Base-by-base conservation (phyloP, 2,888 invertebrate genomes). In the Hydrotaea diabolus region DNA sequence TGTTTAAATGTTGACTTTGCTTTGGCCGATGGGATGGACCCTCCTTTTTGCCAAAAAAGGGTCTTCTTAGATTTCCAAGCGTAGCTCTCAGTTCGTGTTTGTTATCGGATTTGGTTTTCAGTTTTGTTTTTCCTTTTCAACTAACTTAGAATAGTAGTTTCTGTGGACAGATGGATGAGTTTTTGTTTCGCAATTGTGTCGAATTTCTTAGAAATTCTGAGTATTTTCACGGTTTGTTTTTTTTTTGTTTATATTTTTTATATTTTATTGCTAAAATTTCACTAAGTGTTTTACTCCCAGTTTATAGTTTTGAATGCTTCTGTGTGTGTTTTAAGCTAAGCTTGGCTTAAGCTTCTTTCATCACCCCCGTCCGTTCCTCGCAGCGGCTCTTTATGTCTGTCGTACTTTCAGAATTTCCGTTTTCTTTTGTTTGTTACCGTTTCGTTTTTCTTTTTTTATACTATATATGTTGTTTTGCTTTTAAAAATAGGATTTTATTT, bases 151-250 rank as follows among this genome's bases (percentile, higher is more conserved):
- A 19, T 81, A 74, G 49, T 81, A 53, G 36, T 69, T 76, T 82
- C 79, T 85, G 79, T 85, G 85, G 85, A 85, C 85, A 85, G 85
- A 85, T 82, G 82, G 85, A 85, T 82, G 82, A 71, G 82, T 82
- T 79, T 83, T 74, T 31, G 64, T 57, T 46, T 19, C 62, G 31
- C 39, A 23, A 46, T 46, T 53, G 13, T 53, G n/a, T 73, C 77
- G 78, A 85, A 85, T 85, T 85, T 85, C 85, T 82, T 85, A 5
- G 85, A 85, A 85, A 85, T 85, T 85, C 82, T 85, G 85, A 85
- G 85, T 85, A 85, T 85, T 85, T 79, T 78, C 39, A 39, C 69
- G 69, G 43, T 46, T 64, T 64, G 17, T 5, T 86, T 82, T 62
- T 75, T 81, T 82, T 83, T n/a, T n/a, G n/a, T n/a, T n/a, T n/a